A percentile compares a stretch with the other conserved stretches of the same genome.
phyloP scores from a whole-genome alignment of 2,888 invertebrate species.

The Globia sparganii region DNA sequence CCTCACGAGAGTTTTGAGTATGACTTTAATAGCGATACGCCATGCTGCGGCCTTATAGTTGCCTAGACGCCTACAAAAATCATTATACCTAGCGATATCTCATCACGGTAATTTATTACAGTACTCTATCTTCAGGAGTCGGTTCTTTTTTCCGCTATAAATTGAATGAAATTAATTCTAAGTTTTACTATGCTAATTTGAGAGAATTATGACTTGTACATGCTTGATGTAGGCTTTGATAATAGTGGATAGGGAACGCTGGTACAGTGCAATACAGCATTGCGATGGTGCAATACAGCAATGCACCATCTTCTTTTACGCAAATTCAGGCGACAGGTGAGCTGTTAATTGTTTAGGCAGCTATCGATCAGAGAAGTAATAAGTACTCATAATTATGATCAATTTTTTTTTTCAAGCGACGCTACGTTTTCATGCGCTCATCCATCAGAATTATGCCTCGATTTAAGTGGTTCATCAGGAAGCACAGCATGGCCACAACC shows the following conservation, averaged over 20 bases:
- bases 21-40: not conserved
- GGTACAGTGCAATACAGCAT: not conserved
- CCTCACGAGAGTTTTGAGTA: not conserved
- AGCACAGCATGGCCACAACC: not conserved
- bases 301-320: not conserved
- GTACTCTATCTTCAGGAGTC: constrained; percentile 11
- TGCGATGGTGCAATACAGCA: too few species aligned
- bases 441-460: too few species aligned
- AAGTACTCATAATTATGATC: not conserved
- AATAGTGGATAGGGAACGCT: not conserved
- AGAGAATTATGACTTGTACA: not conserved
- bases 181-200: not conserved
- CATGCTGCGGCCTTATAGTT: not conserved
- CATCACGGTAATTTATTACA: not conserved
- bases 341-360: not conserved
- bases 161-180: not conserved
- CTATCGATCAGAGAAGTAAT: too few species aligned
- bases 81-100: constrained; percentile 36
- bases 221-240: not conserved
- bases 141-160: not conserved
- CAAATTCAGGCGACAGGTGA: not conserved
- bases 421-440: not conserved
- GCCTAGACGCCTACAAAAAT: constrained; percentile 11
- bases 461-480: too few species aligned
- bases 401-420: not conserved